Conservation (phyloP, 2,888 invertebrate genomes). For the Pocota personata region DNA sequence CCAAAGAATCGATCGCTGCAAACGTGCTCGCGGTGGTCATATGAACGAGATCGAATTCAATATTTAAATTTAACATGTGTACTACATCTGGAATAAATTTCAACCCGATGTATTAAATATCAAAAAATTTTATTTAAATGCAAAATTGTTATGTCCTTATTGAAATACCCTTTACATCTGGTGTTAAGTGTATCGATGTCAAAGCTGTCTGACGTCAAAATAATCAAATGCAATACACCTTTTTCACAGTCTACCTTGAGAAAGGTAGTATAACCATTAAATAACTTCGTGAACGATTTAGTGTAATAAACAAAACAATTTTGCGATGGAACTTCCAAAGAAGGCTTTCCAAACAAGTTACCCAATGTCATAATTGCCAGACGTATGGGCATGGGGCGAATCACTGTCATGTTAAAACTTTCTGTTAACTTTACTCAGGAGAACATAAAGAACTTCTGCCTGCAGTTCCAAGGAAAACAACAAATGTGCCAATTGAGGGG, state of each 20-base stretch:
- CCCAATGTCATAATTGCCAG: constrained; percentile 26
- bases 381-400: constrained; percentile 32
- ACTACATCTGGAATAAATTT: no score
- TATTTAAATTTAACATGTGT: no score
- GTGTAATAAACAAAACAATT: constrained; percentile 3
- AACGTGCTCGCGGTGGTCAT: no score
- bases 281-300: constrained; percentile 2
- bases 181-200: background rate
- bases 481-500: constrained; percentile 24
- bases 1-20: no score
- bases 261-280: constrained; percentile 18
- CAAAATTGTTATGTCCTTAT: no score
- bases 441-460: background rate
- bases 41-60: no score
- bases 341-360: constrained; percentile 18
- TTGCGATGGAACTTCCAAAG: constrained; percentile 38
- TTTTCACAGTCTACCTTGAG: constrained; percentile 21
- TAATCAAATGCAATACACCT: no score
- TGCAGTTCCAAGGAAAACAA: background rate
- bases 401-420: constrained; percentile 34
- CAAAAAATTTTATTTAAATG: no score
- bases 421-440: constrained; percentile 24
- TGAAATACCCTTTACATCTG: no score
- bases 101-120: no score
- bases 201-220: no score